A percentile compares a stretch with the other conserved stretches of the same genome.
phyloP scores from a whole-genome alignment of 2,113 vertebrate species.

The Accipiter cooperii region DNA sequence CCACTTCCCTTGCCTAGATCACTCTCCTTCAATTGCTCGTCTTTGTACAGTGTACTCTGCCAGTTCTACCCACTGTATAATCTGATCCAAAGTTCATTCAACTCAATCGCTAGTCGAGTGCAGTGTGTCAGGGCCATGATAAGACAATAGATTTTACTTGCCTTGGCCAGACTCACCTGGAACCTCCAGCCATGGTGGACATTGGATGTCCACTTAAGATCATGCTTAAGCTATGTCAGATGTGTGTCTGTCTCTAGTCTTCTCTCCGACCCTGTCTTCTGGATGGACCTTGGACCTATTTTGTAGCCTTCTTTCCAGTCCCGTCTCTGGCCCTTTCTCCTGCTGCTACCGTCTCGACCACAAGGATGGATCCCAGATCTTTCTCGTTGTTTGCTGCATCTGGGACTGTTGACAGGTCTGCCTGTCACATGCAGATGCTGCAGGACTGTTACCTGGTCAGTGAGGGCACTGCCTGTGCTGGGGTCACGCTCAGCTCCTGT shows the following conservation, averaged over 20 bases:
- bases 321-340: not conserved
- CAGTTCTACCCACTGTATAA: not conserved
- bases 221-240: not conserved
- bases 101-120: not conserved
- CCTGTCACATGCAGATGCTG: not conserved
- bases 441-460: not conserved
- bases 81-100: not conserved
- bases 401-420: not conserved
- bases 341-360: not conserved
- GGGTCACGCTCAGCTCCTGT: not conserved
- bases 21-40: not conserved
- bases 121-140: not conserved
- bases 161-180: not conserved
- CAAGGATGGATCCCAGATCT: not conserved
- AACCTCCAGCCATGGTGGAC: not conserved
- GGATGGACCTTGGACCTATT: not conserved
- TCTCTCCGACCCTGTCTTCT: not conserved
- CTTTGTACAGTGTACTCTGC: not conserved
- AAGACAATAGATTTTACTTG: not conserved
- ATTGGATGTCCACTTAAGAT: not conserved
- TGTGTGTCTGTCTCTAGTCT: fast-evolving
- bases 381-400: not conserved
- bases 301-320: not conserved
- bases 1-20: not conserved
- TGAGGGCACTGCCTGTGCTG: not conserved